Base-by-base conservation (phyloP, 2,888 invertebrate species). In the Phyllotreta striolata region DNA sequence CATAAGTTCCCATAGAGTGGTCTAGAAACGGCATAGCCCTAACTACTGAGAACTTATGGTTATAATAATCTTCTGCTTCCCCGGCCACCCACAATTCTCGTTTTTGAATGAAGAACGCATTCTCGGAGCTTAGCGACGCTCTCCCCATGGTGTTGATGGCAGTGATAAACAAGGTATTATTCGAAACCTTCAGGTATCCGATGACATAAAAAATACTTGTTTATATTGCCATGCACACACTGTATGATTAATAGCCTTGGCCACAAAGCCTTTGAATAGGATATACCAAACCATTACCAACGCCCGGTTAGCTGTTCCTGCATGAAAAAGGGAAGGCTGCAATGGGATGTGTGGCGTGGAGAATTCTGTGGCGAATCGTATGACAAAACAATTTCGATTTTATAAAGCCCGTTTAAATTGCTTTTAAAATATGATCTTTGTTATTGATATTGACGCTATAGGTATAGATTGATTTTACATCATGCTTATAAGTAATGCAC, bases 141-240 rank as follows among this genome's bases (percentile, higher is more conserved):
- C 75, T 76, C 76, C 79, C 78, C 77, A 77, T 80, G 80, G 82
- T 82, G 82, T 81, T 82, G 82, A 82, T 81, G 80, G 81, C 80
- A 79, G 77, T 81, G 82, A 82, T 82, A 82, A 82, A 82, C 81
- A 81, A 77, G 77, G 81, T 74, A 81, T 81, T 81, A 81, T 69
- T 66, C 68, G 66, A 63, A 68, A 64, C 63, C 78, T 80, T 80
- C 81, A 81, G 81, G 81, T 82, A 81, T 82, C 81, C 81, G 82
- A 82, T 82, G 82, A 82, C 81, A 81, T 82, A 82, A 82, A 82
- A 82, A 82, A 81, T 81, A 81, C 81, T 82, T 83, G 83, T 83
- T 83, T 83, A 82, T 82, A 82, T 81, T 79, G 78, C 79, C 76
- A 76, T 77, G 77, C 77, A 77, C 76, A 75, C 76, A 74, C 75